Evolutionary conservation across 1,140 invertebrate species (phyloP).

Genomic region (Cydia amplana): DNA sequence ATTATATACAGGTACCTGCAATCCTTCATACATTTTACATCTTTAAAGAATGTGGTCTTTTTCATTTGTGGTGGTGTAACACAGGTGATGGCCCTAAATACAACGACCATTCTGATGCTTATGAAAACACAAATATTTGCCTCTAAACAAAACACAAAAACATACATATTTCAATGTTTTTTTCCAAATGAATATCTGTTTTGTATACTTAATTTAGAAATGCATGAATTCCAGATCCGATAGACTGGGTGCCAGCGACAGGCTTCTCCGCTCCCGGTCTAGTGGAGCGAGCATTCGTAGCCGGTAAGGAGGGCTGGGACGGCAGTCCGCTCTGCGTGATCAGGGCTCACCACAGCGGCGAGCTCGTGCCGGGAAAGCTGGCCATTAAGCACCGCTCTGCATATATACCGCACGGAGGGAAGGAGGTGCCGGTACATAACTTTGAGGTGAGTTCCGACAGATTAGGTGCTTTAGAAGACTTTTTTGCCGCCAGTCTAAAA

Average conservation of each 20-base stretch:
- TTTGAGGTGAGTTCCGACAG: constrained; percentile 56
- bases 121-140: too few species aligned
- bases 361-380: constrained; percentile 64
- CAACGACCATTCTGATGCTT: too few species aligned
- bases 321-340: constrained; percentile 69
- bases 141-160: too few species aligned
- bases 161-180: too few species aligned
- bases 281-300: constrained; percentile 52
- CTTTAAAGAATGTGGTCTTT: too few species aligned
- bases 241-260: constrained; percentile 60
- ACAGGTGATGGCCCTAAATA: too few species aligned
- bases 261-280: constrained; percentile 43
- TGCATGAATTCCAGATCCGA: constrained; percentile 40
- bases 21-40: too few species aligned
- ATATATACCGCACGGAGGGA: constrained; percentile 60
- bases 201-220: too few species aligned
- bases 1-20: background rate
- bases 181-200: too few species aligned
- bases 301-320: constrained; percentile 67
- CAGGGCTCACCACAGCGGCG: constrained; percentile 62
- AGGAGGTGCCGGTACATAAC: constrained; percentile 67
- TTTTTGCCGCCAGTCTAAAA: too few species aligned
- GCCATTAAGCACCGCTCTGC: constrained; percentile 60
- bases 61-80: too few species aligned
- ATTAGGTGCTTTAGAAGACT: background rate